Percentiles rank a stretch among this genome's conserved stretches.
These are phyloP conservation scores for Megalops atlanticus DNA, from an alignment of 2,113 vertebrate genomes.

Conservation along the genomic window DNA sequence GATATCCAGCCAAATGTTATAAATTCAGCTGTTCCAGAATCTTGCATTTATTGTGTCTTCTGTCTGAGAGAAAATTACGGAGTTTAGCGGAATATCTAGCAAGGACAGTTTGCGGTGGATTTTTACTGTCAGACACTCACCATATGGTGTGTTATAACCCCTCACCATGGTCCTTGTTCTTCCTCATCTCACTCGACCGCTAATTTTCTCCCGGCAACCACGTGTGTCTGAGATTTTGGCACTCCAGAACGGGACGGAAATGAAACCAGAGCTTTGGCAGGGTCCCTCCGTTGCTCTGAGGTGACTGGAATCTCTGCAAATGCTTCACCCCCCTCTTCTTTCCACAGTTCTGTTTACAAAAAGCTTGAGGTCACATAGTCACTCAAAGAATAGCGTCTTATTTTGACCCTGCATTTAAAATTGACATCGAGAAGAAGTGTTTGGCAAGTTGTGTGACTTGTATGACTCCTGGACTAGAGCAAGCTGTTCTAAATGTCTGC, in stretches of 20 bases:
- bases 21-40: background rate
- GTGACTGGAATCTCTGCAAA: slow-evolving; percentile 7
- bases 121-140: background rate
- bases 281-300: background rate
- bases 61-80: background rate
- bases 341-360: background rate
- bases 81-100: background rate
- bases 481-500: background rate
- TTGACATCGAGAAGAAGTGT: background rate
- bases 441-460: background rate
- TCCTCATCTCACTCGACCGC: background rate
- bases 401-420: background rate
- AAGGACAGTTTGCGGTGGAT: background rate
- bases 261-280: slow-evolving; percentile 7
- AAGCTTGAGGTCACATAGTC: background rate
- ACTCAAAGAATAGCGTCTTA: background rate
- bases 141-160: background rate
- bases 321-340: background rate
- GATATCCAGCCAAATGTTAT: background rate
- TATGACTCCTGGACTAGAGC: background rate
- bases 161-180: background rate
- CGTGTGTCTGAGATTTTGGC: slow-evolving; percentile 16
- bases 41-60: background rate
- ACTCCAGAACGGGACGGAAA: slow-evolving; percentile 3
- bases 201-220: slow-evolving; percentile 9